A percentile compares a stretch with the other conserved stretches of the same genome.
These are phyloP conservation scores for Zeuzera pyrina DNA, from an alignment of 2,888 invertebrate genomes.

Conservation along the genomic window DNA sequence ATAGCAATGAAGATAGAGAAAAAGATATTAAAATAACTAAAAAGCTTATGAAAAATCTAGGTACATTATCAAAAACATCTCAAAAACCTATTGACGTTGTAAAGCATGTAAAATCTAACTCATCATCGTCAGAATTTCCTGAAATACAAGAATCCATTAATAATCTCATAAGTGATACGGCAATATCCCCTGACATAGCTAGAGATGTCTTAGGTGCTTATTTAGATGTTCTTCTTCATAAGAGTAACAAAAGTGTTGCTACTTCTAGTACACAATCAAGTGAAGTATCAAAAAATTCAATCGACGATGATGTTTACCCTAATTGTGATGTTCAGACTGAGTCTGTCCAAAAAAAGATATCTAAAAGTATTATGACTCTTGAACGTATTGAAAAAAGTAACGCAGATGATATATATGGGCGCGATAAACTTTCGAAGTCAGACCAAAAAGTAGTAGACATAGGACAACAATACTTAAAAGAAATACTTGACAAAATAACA, in stretches of 20 bases:
- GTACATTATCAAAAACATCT: slow-evolving; percentile 21
- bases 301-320: slow-evolving; percentile 1
- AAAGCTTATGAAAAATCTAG: slow-evolving; percentile 39
- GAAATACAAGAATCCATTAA: slow-evolving; percentile 47
- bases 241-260: slow-evolving; percentile 16
- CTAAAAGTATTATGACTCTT: slow-evolving; percentile 34
- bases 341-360: slow-evolving; percentile 32
- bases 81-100: slow-evolving; percentile 13
- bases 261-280: slow-evolving; percentile 27
- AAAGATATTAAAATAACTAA: slow-evolving; percentile 50
- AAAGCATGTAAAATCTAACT: slow-evolving; percentile 12
- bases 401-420: background rate
- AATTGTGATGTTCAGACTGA: slow-evolving; percentile 45
- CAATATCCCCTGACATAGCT: slow-evolving; percentile 37
- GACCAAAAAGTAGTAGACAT: slow-evolving; percentile 11
- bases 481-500: slow-evolving; percentile 44
- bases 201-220: slow-evolving; percentile 47
- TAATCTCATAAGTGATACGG: slow-evolving; percentile 40
- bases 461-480: slow-evolving; percentile 38
- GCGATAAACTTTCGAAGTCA: slow-evolving; percentile 9
- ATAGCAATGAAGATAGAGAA: slow-evolving; percentile 25
- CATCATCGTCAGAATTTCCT: slow-evolving; percentile 34
- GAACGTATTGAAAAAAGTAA: slow-evolving; percentile 5
- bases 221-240: slow-evolving; percentile 35
- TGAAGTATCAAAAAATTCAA: slow-evolving; percentile 17